Evolutionary conservation across 2,888 invertebrate genomes (phyloP).

Genomic region (Troides helena): DNA sequence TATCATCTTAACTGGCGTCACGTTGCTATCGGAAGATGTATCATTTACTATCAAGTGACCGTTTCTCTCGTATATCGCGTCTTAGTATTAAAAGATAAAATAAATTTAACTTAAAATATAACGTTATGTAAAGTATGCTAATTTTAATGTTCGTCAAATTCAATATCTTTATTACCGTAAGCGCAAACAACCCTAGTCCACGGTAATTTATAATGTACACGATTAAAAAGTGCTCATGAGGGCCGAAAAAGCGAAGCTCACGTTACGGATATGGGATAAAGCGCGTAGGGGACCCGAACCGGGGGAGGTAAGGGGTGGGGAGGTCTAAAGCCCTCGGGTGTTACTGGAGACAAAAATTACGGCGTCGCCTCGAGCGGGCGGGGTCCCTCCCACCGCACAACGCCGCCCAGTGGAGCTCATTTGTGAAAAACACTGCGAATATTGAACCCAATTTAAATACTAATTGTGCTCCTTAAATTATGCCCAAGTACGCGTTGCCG

Average conservation of each 20-base stretch:
- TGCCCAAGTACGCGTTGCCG: slow-evolving; percentile 20
- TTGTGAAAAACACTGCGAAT: slow-evolving; percentile 44
- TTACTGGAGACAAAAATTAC: slow-evolving; percentile 52
- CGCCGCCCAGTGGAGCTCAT: slow-evolving; percentile 41
- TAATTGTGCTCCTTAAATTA: slow-evolving; percentile 34
- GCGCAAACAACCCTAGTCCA: slow-evolving; percentile 10
- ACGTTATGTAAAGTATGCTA: neutral
- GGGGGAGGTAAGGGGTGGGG: slow-evolving; percentile 1
- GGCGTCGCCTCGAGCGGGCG: slow-evolving; percentile 36
- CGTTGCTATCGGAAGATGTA: too few species aligned
- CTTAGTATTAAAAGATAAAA: too few species aligned
- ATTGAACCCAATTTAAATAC: slow-evolving; percentile 42
- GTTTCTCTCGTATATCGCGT: too few species aligned
- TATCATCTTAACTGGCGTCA: too few species aligned
- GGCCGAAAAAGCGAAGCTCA: slow-evolving; percentile 28
- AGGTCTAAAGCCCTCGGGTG: slow-evolving; percentile 43
- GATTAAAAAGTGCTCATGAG: slow-evolving; percentile 12
- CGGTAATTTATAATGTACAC: slow-evolving; percentile 26
- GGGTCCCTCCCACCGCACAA: slow-evolving; percentile 33
- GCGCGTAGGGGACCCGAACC: slow-evolving; percentile 31
- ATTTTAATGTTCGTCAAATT: neutral
- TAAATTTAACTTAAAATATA: too few species aligned
- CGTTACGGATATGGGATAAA: slow-evolving; percentile 30
- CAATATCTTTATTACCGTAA: neutral
- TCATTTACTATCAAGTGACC: too few species aligned